Conservation (phyloP, 2,888 invertebrate species). For the Acanthosepion lycidas region DNA sequence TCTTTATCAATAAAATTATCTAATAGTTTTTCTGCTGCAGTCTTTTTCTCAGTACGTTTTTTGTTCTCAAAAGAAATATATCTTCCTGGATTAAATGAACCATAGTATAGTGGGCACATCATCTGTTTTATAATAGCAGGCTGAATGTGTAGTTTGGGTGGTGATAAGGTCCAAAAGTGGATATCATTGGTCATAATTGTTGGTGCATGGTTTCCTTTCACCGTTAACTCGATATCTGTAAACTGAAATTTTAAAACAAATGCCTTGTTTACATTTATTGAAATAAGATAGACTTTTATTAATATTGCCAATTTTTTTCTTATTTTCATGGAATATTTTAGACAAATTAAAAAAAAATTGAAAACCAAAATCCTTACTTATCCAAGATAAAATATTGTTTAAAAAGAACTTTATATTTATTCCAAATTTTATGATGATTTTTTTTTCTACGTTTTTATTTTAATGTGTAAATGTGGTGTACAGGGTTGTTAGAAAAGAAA, state of each 20-base stretch:
- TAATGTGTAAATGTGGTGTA: too few species aligned
- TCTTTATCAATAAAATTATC: background rate
- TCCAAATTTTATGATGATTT: too few species aligned
- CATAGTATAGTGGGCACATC: constrained; percentile 68
- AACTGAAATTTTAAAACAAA: background rate
- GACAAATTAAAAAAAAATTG: too few species aligned
- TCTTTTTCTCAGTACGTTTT: background rate
- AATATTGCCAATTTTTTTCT: background rate
- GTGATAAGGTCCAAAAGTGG: constrained; percentile 73
- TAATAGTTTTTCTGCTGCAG: background rate
- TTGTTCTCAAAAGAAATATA: background rate
- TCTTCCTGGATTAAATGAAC: background rate
- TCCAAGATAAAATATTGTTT: too few species aligned
- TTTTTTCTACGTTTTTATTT: too few species aligned
- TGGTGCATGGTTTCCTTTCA: background rate
- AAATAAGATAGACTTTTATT: background rate
- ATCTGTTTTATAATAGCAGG: constrained; percentile 68
- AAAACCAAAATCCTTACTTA: too few species aligned
- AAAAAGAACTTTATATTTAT: too few species aligned
- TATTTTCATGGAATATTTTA: too few species aligned
- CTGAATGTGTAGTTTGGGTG: constrained; percentile 71
- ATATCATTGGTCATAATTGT: background rate
- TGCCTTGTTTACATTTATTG: background rate
- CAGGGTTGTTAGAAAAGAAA: too few species aligned
- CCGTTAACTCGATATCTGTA: background rate